phyloP scores from a whole-genome alignment of 2,888 invertebrate genomes.

The Cephus pulcher region DNA sequence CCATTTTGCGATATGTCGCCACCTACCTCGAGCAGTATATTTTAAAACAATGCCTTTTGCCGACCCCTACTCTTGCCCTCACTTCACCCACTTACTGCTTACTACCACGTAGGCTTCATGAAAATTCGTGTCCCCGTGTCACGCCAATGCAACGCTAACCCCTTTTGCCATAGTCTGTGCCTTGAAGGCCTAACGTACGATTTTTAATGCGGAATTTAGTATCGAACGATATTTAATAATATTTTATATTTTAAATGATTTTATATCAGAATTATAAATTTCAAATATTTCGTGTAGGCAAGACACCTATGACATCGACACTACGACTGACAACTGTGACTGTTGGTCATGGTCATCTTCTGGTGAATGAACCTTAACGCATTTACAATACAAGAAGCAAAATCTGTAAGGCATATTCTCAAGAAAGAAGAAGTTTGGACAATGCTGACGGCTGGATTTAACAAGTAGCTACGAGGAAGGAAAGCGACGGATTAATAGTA shows the following conservation, averaged over 20 bases:
- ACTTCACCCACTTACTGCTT: constrained; percentile 19
- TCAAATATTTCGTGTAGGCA: background rate
- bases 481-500: constrained; percentile 7
- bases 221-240: background rate
- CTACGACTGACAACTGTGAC: background rate
- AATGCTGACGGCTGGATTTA: constrained; percentile 3
- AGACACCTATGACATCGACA: background rate
- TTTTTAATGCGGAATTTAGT: background rate
- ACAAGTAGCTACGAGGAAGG: constrained; percentile 20
- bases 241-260: background rate
- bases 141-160: background rate
- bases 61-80: constrained; percentile 34
- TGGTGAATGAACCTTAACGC: background rate
- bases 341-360: background rate
- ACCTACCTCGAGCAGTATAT: constrained; percentile 48
- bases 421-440: background rate
- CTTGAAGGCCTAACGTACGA: background rate
- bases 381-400: background rate
- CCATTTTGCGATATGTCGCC: constrained; percentile 39
- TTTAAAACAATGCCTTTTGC: constrained; percentile 44
- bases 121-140: constrained; percentile 32
- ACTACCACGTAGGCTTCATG: constrained; percentile 14
- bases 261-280: background rate
- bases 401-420: background rate
- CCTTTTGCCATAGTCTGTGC: background rate